These are phyloP conservation scores for Copsychus sechellarum DNA, from an alignment of 2,113 vertebrate species.

Conservation along the genomic window DNA sequence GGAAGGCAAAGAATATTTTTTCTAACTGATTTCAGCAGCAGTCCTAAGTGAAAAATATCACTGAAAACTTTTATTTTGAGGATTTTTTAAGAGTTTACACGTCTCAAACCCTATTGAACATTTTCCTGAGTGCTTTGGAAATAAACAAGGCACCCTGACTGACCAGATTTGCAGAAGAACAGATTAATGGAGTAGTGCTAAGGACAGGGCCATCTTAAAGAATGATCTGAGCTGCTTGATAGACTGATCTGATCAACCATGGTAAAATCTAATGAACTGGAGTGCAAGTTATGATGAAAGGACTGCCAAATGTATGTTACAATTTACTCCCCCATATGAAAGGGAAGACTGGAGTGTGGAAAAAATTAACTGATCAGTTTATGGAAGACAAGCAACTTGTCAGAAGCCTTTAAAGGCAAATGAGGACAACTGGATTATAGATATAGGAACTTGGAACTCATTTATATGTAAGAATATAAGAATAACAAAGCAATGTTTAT, in stretches of 20 bases:
- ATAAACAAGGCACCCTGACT: background rate
- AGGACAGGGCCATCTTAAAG: background rate
- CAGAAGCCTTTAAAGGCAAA: background rate
- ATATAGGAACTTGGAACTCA: background rate
- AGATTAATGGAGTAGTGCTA: background rate
- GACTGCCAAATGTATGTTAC: background rate
- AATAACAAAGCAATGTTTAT: background rate
- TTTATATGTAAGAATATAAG: background rate
- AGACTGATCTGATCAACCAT: background rate
- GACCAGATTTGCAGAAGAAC: background rate
- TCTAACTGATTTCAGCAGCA: background rate
- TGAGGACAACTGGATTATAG: background rate
- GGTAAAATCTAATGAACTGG: background rate
- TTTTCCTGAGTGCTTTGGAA: background rate
- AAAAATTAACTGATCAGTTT: background rate
- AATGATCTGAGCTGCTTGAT: background rate
- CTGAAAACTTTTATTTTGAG: background rate
- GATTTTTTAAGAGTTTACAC: background rate
- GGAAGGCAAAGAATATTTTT: background rate
- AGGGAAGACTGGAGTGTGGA: background rate
- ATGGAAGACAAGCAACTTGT: background rate
- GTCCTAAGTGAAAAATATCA: background rate
- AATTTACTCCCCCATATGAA: background rate
- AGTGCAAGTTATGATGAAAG: background rate
- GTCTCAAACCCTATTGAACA: background rate